Evolutionary conservation across 2,113 vertebrate genomes (phyloP).

Genomic region (Paracanthobrama guichenoti): DNA sequence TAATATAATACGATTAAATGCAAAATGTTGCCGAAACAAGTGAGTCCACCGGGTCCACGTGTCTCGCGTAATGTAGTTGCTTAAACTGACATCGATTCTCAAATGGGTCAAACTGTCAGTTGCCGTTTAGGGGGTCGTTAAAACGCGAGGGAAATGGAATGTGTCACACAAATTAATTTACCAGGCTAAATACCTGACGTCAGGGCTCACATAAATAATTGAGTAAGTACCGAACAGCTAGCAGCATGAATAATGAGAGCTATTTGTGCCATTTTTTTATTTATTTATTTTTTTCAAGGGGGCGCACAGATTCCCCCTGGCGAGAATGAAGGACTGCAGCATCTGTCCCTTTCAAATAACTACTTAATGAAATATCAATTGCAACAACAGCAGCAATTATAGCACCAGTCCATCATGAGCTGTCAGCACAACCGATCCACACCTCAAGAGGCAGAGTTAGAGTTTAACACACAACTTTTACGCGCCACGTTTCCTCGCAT

Average conservation of each 20-base stretch:
- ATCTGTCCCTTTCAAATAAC: constrained; percentile 34
- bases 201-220: constrained; percentile 83
- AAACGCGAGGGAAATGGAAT: constrained; percentile 78
- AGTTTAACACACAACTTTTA: neutral
- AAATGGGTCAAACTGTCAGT: constrained; percentile 90
- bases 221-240: constrained; percentile 74
- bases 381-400: constrained; percentile 35
- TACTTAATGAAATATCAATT: constrained; percentile 32
- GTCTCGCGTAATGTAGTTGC: constrained; percentile 53
- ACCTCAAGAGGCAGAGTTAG: neutral
- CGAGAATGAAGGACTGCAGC: constrained; percentile 55
- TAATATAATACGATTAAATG: neutral
- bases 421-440: neutral
- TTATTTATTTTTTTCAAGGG: constrained; percentile 62
- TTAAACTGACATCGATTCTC: constrained; percentile 86
- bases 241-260: constrained; percentile 64
- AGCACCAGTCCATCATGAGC: constrained; percentile 22
- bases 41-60: constrained; percentile 24
- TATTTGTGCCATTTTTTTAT: constrained; percentile 56
- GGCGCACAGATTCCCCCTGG: constrained; percentile 67
- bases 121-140: constrained; percentile 85
- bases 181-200: constrained; percentile 69
- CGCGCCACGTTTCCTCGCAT: neutral
- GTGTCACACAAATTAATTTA: constrained; percentile 95
- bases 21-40: neutral